Evolutionary conservation across 2,113 vertebrate species (phyloP), one percentile per base, ranked within the genome.

Genomic region (Puffinus mauretanicus): DNA sequence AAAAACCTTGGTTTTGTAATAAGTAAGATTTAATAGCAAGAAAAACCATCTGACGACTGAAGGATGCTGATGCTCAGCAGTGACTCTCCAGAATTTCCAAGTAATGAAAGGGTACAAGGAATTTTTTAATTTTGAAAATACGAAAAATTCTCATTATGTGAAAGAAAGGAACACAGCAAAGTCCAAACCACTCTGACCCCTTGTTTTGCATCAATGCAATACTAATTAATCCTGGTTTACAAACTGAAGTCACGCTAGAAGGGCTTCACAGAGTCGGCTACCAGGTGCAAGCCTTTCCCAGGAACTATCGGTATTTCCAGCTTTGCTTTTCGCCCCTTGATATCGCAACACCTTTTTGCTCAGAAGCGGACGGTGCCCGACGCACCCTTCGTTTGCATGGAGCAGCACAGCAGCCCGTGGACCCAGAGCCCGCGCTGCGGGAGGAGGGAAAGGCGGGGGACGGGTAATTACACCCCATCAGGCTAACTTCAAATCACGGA

Each of bases 301-400:
- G n/a, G 47, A 54, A 7, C 32, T 2, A 19, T 2, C 6, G 1
- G 11, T 5, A 32, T 27, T n/a, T n/a, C 36, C 78, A 64, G 19
- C 57, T 69, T 49, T 32, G 30, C 16, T 62, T 61, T 72, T 9
- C 25, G 13, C 11, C 55, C 27, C 46, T 30, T 13, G 42, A 1
- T 26, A 27, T 5, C 26, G 42, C 8, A 4, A 57, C 51, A 62
- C 4, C 22, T 16, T 34, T 49, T 14, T 11, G 25, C 30, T 36
- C n/a, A 5, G 81, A 16, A 49, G 25, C 7, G 8, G 42, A 29
- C 2, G 9, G 81, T 3, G 22, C 46, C 11, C 36, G 12, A 19
- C 0, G 10, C 8, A 0, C 32, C 62, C 32, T 55, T 34, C 47
- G 3, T 7, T 6, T 6, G 36, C 77, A 21, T 6, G 5, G 36